phyloP scores from a whole-genome alignment of 2,113 vertebrate species.

The Chrysemys picta region DNA sequence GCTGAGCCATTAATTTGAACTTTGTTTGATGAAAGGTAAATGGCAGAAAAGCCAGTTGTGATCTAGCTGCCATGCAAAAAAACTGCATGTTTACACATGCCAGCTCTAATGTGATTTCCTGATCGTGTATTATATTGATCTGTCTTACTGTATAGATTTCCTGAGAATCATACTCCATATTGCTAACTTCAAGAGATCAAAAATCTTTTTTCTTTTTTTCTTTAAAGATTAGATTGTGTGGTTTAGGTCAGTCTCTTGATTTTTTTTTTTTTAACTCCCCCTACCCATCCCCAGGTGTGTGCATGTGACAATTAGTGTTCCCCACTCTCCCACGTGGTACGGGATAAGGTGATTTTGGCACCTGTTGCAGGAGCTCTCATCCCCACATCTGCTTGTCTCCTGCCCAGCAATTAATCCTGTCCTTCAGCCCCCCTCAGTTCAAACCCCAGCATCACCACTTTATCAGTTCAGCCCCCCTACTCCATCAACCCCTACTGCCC shows the following conservation, averaged over 20 bases:
- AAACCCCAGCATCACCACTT: too few species aligned
- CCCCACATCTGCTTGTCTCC: background rate
- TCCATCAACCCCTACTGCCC: too few species aligned
- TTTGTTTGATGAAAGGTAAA: background rate
- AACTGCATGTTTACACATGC: background rate
- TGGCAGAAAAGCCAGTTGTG: background rate
- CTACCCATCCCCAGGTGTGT: background rate
- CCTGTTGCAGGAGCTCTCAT: background rate
- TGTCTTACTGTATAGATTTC: background rate
- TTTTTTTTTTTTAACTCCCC: background rate
- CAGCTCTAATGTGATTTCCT: background rate
- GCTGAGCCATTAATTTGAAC: background rate
- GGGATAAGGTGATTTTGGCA: background rate
- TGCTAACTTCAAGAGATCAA: background rate
- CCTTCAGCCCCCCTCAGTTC: background rate
- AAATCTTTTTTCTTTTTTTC: too few species aligned
- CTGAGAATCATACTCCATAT: background rate
- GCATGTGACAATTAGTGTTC: background rate
- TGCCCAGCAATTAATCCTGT: background rate
- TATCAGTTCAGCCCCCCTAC: background rate
- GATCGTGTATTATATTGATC: background rate
- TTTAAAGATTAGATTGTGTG: too few species aligned
- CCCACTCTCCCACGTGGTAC: too few species aligned
- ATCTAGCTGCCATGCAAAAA: background rate
- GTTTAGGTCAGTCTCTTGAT: background rate